Percentiles rank a stretch among this genome's conserved stretches.
These are phyloP conservation scores for Knipowitschia caucasica DNA, from an alignment of 2,797 vertebrate genomes.

Conservation along the genomic window DNA sequence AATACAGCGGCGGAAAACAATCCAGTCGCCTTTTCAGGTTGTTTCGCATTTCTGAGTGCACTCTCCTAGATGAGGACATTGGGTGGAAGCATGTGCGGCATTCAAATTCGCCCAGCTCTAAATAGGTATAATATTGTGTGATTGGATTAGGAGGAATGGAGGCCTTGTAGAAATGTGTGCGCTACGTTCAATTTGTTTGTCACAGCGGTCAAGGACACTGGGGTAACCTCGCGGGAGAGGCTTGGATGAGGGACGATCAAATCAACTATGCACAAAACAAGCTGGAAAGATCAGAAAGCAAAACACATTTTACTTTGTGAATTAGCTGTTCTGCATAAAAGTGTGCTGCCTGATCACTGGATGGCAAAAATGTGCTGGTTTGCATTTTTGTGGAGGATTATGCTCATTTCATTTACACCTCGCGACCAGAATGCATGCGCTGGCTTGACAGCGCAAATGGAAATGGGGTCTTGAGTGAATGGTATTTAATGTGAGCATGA, in stretches of 20 bases:
- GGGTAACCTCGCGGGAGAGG: conserved; percentile 16
- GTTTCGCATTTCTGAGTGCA: conserved; percentile 59
- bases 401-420: conserved; percentile 42
- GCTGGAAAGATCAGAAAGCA: conserved; percentile 14
- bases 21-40: conserved; percentile 59
- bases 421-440: conserved; percentile 24
- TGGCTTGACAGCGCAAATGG: conserved; percentile 18
- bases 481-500: conserved; percentile 7
- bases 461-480: conserved; percentile 21
- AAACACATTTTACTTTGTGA: conserved; percentile 9
- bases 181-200: conserved; percentile 38
- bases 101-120: conserved; percentile 71
- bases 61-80: conserved; percentile 73
- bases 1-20: conserved; percentile 55
- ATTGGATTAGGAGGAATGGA: conserved; percentile 41
- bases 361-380: conserved; percentile 15
- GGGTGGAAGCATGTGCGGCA: conserved; percentile 79
- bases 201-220: conserved; percentile 40
- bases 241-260: conserved; percentile 10
- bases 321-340: conserved; percentile 8
- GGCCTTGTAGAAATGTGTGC: conserved; percentile 32
- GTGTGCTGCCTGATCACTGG: conserved; percentile 6
- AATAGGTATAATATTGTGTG: conserved; percentile 49
- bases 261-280: conserved; percentile 21
- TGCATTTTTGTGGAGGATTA: conserved; percentile 25